Percentiles rank a stretch among this genome's conserved stretches.
Evolutionary conservation across 2,797 vertebrate species (phyloP).

Genomic region (Vireo griseus): DNA sequence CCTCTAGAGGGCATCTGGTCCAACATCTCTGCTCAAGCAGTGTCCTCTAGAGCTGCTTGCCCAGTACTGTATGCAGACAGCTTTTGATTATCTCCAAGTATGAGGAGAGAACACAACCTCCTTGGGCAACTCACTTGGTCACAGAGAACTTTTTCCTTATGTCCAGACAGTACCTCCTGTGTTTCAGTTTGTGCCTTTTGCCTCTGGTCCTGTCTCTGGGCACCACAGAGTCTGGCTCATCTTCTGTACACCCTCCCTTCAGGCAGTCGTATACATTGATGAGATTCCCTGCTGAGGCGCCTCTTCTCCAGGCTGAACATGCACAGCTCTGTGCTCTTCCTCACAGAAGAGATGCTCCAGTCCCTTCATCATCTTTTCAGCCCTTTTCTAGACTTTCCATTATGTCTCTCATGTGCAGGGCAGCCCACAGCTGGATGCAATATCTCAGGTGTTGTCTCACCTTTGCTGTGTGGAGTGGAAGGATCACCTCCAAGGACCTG

Average conservation of each 20-base stretch:
- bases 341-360: not conserved
- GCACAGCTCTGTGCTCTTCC: not conserved
- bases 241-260: not conserved
- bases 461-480: not conserved
- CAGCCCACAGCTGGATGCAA: not conserved
- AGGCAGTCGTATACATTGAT: not conserved
- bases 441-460: not conserved
- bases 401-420: rapidly evolving
- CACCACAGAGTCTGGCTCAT: not conserved
- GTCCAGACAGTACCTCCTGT: not conserved
- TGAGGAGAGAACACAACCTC: not conserved
- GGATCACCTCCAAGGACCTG: not conserved
- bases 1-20: not conserved
- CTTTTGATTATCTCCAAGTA: not conserved
- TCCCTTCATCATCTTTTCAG: not conserved
- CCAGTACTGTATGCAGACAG: not conserved
- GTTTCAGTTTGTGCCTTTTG: not conserved
- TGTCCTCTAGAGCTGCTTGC: not conserved
- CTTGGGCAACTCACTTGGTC: not conserved
- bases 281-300: not conserved
- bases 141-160: not conserved
- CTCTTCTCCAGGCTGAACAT: not conserved
- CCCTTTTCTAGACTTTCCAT: not conserved
- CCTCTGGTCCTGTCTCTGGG: not conserved
- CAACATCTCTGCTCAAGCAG: not conserved